Percentiles rank a stretch among this genome's conserved stretches.
Conservation (phyloP, 2,888 invertebrate species). For the Ochlodes sylvanus region DNA sequence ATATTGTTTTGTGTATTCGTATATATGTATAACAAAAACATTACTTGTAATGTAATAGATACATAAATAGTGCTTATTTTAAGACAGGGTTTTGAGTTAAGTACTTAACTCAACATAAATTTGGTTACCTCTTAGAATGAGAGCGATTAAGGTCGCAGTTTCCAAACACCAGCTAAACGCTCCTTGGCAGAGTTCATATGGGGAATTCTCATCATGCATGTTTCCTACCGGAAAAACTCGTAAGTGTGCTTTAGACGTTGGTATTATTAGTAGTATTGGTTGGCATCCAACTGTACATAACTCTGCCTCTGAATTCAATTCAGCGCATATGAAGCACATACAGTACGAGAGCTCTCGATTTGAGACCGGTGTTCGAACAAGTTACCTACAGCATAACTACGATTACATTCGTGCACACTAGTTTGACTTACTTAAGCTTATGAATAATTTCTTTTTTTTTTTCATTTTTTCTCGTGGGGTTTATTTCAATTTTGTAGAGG, state of each 20-base stretch:
- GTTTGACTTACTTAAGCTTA: no score
- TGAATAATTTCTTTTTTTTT: no score
- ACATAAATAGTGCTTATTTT: no score
- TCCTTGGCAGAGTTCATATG: not conserved
- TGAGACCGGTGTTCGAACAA: conserved; percentile 13
- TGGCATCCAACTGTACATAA: conserved; percentile 6
- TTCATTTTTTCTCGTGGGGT: no score
- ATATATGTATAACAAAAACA: no score
- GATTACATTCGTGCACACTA: not conserved
- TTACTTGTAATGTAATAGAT: no score
- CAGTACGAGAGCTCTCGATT: conserved; percentile 1
- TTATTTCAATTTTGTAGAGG: no score
- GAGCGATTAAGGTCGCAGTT: no score
- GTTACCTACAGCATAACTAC: conserved; percentile 2
- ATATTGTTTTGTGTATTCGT: not conserved
- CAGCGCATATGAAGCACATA: conserved; percentile 3
- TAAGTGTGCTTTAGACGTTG: not conserved
- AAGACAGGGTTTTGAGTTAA: no score
- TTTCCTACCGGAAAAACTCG: not conserved
- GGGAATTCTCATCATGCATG: not conserved
- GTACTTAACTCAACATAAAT: no score
- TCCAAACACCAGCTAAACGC: no score
- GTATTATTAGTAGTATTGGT: conserved; percentile 3
- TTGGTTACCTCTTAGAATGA: no score
- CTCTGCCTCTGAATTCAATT: conserved; percentile 7